These are phyloP conservation scores for Pollenia angustigena DNA, from an alignment of 2,888 invertebrate species.

Conservation along the genomic window DNA sequence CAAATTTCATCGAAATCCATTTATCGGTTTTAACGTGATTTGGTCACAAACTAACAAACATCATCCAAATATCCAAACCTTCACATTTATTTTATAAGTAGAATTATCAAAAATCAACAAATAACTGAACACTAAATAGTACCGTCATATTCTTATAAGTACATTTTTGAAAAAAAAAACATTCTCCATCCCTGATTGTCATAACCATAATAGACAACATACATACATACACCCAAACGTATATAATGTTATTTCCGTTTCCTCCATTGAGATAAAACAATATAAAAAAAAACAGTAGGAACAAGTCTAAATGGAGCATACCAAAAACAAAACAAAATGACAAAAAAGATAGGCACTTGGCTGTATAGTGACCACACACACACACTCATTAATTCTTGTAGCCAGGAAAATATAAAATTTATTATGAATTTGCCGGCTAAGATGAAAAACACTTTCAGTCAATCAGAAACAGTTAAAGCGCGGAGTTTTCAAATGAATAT, in stretches of 20 bases:
- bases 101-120: too few relatives aligned
- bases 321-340: constrained; percentile 36
- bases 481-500: constrained; percentile 48
- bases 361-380: constrained; percentile 38
- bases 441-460: constrained; percentile 58
- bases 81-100: too few relatives aligned
- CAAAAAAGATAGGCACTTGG: neutral
- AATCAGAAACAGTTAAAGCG: constrained; percentile 63
- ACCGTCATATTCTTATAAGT: too few relatives aligned
- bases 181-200: neutral
- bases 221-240: neutral
- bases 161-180: too few relatives aligned
- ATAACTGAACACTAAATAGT: too few relatives aligned
- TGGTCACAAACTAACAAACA: too few relatives aligned
- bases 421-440: constrained; percentile 65
- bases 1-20: too few relatives aligned
- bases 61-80: too few relatives aligned
- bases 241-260: constrained; percentile 69
- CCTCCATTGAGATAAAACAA: constrained; percentile 56
- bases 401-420: constrained; percentile 45
- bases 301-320: constrained; percentile 55
- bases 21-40: too few relatives aligned
- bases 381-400: constrained; percentile 18
- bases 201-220: constrained; percentile 35
- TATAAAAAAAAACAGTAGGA: constrained; percentile 42